Percentiles rank a stretch among this genome's conserved stretches.
These are phyloP conservation scores for Microctenopoma stevenorrisi DNA, from an alignment of 2,797 vertebrate species.

Conservation along the genomic window DNA sequence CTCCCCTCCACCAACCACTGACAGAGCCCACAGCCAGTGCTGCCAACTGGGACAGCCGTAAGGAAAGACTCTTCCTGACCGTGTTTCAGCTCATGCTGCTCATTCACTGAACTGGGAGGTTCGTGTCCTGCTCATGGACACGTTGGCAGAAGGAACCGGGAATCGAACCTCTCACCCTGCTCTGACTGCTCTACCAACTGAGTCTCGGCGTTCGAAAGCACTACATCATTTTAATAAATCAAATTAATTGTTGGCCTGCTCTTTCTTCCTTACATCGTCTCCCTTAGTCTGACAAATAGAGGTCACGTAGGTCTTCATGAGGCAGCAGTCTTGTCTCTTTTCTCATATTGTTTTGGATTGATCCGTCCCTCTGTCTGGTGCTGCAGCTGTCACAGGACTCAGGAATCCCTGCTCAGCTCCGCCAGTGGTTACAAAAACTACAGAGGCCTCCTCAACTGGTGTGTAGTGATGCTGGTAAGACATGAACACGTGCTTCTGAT, in stretches of 20 bases:
- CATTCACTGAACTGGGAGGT: too few species aligned
- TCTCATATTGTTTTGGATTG: neutral
- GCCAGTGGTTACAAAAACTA: slow-evolving; percentile 91
- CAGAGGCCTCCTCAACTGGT: slow-evolving; percentile 93
- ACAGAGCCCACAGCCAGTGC: too few species aligned
- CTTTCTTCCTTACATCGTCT: neutral
- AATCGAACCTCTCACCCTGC: too few species aligned
- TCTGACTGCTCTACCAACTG: too few species aligned
- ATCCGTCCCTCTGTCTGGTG: slow-evolving; percentile 11
- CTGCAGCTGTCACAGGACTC: slow-evolving; percentile 86
- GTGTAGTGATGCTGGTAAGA: slow-evolving; percentile 95
- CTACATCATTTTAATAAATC: too few species aligned
- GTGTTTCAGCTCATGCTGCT: too few species aligned
- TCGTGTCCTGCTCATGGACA: too few species aligned
- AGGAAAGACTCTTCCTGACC: too few species aligned
- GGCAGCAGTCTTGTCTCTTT: neutral
- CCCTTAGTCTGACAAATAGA: neutral
- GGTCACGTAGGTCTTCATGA: too few species aligned
- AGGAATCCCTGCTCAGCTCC: slow-evolving; percentile 90
- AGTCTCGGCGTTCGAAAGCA: too few species aligned
- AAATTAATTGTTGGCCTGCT: neutral
- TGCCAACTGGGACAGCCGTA: too few species aligned
- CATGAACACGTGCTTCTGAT: neutral
- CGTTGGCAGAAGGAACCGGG: too few species aligned
- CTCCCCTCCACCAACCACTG: neutral